Percentiles rank a stretch among this genome's conserved stretches.
These are phyloP conservation scores for Pasiphila rectangulata DNA, from an alignment of 2,888 invertebrate species.

Conservation along the genomic window DNA sequence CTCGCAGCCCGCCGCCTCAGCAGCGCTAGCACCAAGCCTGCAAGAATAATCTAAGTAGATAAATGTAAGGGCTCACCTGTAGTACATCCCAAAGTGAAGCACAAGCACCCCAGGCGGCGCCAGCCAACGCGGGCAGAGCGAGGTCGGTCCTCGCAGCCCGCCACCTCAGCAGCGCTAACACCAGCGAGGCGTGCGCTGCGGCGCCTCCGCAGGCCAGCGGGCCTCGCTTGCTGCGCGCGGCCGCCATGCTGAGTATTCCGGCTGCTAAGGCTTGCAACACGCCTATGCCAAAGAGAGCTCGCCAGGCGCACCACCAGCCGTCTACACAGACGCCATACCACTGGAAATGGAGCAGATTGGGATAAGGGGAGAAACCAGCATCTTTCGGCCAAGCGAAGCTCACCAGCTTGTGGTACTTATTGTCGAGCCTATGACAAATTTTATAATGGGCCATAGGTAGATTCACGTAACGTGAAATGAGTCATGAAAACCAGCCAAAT, in stretches of 20 bases:
- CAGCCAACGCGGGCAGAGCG: slow-evolving; percentile 90
- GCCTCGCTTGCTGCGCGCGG: slow-evolving; percentile 86
- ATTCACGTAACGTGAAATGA: no score
- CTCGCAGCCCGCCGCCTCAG: slow-evolving; percentile 90
- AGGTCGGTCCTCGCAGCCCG: slow-evolving; percentile 90
- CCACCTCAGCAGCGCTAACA: slow-evolving; percentile 89
- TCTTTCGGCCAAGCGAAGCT: no score
- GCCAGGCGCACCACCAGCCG: slow-evolving; percentile 86
- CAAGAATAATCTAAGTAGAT: no score
- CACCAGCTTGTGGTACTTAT: no score
- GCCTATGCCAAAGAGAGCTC: slow-evolving; percentile 87
- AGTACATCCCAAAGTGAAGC: slow-evolving; percentile 92
- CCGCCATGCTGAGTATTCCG: slow-evolving; percentile 89
- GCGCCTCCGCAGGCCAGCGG: slow-evolving; percentile 90
- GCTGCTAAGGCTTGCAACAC: slow-evolving; percentile 88
- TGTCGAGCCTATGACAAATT: no score
- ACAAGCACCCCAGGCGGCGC: slow-evolving; percentile 93
- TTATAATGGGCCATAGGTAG: no score
- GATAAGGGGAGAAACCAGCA: no score
- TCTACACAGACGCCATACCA: slow-evolving; percentile 91
- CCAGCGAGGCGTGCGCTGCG: slow-evolving; percentile 88
- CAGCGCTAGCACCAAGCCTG: slow-evolving; percentile 87
- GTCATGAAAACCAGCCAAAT: no score
- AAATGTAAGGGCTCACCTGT: slow-evolving; percentile 75
- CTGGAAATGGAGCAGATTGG: slow-evolving; percentile 59